These are phyloP conservation scores for Papilio xuthus DNA, from an alignment of 1,140 invertebrate genomes.

Conservation along the genomic window DNA sequence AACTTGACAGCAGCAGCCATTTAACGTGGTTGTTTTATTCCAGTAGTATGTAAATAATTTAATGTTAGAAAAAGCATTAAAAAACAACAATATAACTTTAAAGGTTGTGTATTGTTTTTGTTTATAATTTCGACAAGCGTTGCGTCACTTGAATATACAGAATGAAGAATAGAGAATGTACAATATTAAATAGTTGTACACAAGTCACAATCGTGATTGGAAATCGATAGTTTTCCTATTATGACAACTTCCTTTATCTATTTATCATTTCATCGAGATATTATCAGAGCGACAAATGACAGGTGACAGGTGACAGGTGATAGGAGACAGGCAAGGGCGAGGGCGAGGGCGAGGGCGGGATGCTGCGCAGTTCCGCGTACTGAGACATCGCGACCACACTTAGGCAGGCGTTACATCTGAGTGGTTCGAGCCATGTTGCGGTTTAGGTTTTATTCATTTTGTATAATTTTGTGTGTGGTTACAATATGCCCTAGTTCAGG, in stretches of 20 bases:
- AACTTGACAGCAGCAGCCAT: neutral
- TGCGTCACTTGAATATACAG: no score
- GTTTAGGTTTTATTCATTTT: neutral
- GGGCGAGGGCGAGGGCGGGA: neutral
- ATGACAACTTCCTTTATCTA: neutral
- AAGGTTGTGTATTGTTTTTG: no score
- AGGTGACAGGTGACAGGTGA: neutral
- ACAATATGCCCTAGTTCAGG: neutral
- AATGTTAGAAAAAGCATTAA: no score
- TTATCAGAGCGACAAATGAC: neutral
- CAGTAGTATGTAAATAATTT: no score
- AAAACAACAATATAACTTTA: no score
- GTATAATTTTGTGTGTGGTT: neutral
- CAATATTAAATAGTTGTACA: no score
- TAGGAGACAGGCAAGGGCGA: neutral
- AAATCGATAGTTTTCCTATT: neutral
- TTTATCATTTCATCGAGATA: constrained; percentile 2
- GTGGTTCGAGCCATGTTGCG: neutral
- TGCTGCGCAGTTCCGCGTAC: neutral
- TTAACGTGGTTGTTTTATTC: no score
- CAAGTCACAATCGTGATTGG: neutral
- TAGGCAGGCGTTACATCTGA: neutral
- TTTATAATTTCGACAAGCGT: no score
- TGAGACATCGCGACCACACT: neutral
- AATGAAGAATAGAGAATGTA: no score